A percentile compares a stretch with the other conserved stretches of the same genome.
These are phyloP conservation scores for Nemotelus pantherinus DNA, from an alignment of 2,888 invertebrate species.

Conservation along the genomic window DNA sequence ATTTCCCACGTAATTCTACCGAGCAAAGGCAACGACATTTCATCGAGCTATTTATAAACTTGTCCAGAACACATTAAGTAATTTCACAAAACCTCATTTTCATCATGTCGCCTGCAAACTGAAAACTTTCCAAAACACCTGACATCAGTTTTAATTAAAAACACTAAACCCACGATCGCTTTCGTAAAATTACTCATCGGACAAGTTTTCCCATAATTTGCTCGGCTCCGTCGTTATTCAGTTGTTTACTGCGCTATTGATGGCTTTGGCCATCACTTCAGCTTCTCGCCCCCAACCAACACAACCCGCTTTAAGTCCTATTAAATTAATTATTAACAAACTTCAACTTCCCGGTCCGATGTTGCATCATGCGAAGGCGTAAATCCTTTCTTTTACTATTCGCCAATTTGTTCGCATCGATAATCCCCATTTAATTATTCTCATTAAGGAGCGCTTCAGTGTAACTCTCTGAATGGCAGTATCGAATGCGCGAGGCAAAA, in stretches of 20 bases:
- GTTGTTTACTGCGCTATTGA: not conserved
- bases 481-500: too few species aligned
- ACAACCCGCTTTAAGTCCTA: not conserved
- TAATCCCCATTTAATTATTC: slow-evolving; percentile 24
- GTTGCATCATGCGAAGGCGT: not conserved
- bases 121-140: not conserved
- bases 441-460: not conserved
- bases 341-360: not conserved
- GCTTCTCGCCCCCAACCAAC: not conserved
- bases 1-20: too few species aligned
- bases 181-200: not conserved
- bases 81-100: too few species aligned
- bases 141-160: not conserved
- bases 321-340: not conserved
- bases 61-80: too few species aligned
- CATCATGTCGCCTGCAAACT: not conserved
- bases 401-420: slow-evolving; percentile 13
- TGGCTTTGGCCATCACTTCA: not conserved
- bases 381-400: slow-evolving; percentile 6
- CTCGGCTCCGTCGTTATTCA: not conserved
- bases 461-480: too few species aligned
- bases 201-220: not conserved
- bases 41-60: too few species aligned
- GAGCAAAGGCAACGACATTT: too few species aligned
- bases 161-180: not conserved